Evolutionary conservation across 2,888 invertebrate species (phyloP).

Genomic region (Junonia oenone): DNA sequence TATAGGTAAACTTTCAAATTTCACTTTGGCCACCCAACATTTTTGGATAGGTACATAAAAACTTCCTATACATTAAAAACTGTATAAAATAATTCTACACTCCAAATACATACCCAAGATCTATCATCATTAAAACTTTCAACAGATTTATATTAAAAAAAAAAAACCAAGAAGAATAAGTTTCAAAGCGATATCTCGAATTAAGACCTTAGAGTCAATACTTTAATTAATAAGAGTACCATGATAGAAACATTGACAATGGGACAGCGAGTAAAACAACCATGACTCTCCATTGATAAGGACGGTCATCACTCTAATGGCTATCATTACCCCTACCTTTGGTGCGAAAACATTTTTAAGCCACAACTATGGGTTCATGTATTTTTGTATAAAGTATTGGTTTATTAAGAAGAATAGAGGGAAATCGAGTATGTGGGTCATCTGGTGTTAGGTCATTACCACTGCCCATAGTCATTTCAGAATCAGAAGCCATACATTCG

Average conservation of each 20-base stretch:
- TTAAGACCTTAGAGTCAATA: slow-evolving; percentile 5
- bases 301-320: slow-evolving; percentile 34
- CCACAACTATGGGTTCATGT: too few species aligned
- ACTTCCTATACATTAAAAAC: too few species aligned
- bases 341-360: neutral
- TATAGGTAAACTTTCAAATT: too few species aligned
- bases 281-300: slow-evolving; percentile 30
- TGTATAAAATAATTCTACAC: neutral
- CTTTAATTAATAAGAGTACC: slow-evolving; percentile 7
- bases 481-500: too few species aligned
- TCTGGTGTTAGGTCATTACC: too few species aligned
- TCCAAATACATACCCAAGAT: neutral
- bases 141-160: neutral
- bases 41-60: too few species aligned
- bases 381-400: too few species aligned
- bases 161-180: neutral
- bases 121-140: neutral
- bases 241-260: slow-evolving; percentile 17
- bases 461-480: too few species aligned
- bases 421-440: too few species aligned
- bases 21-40: too few species aligned
- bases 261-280: slow-evolving; percentile 18
- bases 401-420: neutral
- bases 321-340: slow-evolving; percentile 6
- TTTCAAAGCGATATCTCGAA: neutral